Conservation (phyloP, 2,797 vertebrate genomes). For the Helarctos malayanus region DNA sequence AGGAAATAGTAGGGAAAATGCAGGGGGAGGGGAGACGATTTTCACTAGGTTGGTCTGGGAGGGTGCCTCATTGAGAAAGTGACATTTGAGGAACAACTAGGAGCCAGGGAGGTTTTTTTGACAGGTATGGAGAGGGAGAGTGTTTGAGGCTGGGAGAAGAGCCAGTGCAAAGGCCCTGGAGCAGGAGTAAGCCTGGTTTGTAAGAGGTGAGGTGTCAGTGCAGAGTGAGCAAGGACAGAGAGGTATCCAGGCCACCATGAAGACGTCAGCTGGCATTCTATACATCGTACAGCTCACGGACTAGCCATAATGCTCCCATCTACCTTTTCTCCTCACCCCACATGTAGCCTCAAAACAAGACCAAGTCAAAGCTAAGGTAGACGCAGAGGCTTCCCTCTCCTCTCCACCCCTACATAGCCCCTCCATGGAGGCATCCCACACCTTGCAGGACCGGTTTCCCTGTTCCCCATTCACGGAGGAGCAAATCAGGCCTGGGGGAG, state of each 20-base stretch:
- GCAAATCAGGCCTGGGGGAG: not conserved
- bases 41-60: not conserved
- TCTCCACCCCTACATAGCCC: rapidly evolving
- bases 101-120: not conserved
- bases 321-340: rapidly evolving
- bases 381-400: too few relatives aligned
- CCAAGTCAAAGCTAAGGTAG: not conserved
- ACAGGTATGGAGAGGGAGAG: not conserved
- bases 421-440: not conserved
- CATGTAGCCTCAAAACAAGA: rapidly evolving
- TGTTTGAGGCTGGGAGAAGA: not conserved
- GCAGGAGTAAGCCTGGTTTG: not conserved
- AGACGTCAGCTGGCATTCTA: rapidly evolving
- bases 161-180: constrained; percentile 17
- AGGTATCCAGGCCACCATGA: rapidly evolving
- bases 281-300: rapidly evolving
- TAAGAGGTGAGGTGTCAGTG: not conserved
- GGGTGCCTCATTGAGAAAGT: not conserved
- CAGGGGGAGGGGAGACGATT: not conserved
- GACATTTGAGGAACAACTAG: not conserved
- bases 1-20: too few relatives aligned
- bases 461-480: rapidly evolving
- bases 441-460: rapidly evolving
- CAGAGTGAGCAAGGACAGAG: too few relatives aligned
- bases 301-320: rapidly evolving